A percentile compares a stretch with the other conserved stretches of the same genome.
Evolutionary conservation across 2,797 vertebrate genomes (phyloP).

Genomic region (Somateria mollissima): DNA sequence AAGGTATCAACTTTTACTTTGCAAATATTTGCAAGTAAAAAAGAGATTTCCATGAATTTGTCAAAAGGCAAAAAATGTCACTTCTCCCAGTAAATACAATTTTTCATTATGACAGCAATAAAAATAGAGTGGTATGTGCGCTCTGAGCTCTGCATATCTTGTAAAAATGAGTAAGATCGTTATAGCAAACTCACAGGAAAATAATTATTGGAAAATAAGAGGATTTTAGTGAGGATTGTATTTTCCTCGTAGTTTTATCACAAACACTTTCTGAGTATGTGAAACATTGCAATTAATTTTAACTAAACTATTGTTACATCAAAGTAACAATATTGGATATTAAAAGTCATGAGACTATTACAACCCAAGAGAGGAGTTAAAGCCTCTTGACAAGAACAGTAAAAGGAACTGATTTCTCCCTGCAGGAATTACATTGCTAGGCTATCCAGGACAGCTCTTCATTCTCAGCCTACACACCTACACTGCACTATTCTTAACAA

Average conservation of each 20-base stretch:
- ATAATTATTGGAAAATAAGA: background rate
- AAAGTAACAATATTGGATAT: background rate
- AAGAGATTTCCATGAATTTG: conserved; percentile 65
- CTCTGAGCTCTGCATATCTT: background rate
- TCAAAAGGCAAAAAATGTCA: conserved; percentile 49
- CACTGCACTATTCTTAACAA: background rate
- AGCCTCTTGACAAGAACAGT: background rate
- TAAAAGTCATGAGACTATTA: background rate
- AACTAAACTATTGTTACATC: background rate
- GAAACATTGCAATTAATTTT: background rate
- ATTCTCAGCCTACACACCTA: background rate
- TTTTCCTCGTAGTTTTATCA: background rate
- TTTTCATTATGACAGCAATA: conserved; percentile 45
- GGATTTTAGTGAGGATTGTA: background rate
- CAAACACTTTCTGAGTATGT: background rate
- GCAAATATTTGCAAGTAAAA: conserved; percentile 71
- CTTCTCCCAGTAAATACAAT: conserved; percentile 42
- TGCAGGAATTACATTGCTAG: background rate
- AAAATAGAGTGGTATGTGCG: background rate
- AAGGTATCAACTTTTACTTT: conserved; percentile 58
- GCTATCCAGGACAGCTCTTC: background rate
- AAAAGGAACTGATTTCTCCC: background rate
- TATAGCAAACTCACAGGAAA: background rate
- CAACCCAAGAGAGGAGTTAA: background rate
- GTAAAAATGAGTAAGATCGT: background rate